phyloP scores from a whole-genome alignment of 2,797 vertebrate genomes.

The Chromis chromis region DNA sequence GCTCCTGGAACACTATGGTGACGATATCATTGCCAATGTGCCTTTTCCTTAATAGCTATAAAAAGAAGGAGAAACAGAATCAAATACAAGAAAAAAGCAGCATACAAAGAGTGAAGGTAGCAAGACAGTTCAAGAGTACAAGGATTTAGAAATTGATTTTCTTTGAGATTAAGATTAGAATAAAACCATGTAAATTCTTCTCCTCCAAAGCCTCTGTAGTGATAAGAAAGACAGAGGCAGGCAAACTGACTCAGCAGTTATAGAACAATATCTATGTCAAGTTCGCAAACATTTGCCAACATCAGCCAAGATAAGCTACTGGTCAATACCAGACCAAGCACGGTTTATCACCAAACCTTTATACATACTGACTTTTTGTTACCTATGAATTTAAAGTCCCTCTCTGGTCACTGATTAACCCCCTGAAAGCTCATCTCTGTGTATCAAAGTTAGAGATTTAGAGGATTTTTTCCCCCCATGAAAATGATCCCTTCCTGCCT shows the following conservation, averaged over 20 bases:
- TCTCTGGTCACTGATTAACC: too few relatives aligned
- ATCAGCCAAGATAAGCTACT: not conserved
- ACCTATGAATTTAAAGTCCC: not conserved
- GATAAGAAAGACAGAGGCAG: not conserved
- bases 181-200: not conserved
- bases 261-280: not conserved
- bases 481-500: too few relatives aligned
- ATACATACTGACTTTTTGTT: not conserved
- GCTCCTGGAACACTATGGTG: conserved; percentile 99
- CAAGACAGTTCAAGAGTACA: not conserved
- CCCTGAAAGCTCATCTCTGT: too few relatives aligned
- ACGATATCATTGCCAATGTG: conserved; percentile 99
- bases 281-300: not conserved
- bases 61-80: conserved; percentile 15
- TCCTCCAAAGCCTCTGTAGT: not conserved
- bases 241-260: not conserved
- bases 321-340: not conserved
- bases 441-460: too few relatives aligned
- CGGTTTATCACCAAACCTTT: not conserved
- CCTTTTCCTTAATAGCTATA: conserved; percentile 94
- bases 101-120: not conserved
- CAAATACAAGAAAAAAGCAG: conserved; percentile 15
- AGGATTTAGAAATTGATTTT: not conserved
- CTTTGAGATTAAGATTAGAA: not conserved
- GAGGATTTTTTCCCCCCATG: too few relatives aligned